Base-by-base conservation (phyloP, 2,888 invertebrate species). In the Stegophylla sp. region DNA sequence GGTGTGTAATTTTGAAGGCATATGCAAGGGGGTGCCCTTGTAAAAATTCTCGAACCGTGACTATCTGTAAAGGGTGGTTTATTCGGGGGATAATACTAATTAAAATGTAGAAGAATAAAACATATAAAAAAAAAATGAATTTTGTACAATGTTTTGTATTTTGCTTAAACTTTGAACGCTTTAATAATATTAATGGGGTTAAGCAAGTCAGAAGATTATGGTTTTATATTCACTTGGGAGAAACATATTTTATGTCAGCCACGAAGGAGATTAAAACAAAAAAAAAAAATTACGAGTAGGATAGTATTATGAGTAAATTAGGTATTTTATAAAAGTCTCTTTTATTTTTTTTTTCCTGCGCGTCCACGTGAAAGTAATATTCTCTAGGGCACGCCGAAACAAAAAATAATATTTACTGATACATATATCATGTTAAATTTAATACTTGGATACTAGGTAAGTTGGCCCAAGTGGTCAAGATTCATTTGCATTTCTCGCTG, bases 1-100 rank as follows among this genome's bases (percentile, higher is more conserved):
- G 61, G 79, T 79, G 48, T 79, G 71, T 79, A 79, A 79, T 79
- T 71, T 79, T 79, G 48, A 34, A 48, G 51, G 51, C 61, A 71
- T 79, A 34, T 71, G 61, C 41, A 41, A 43, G 71, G 48, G 79
- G 48, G 79, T 26, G 71, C 69, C 59, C 77, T 79, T 48, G 51
- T 79, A 63, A 79, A 79, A 79, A 23, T 79, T 67, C 43, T 61
- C 34, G 51, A 9, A 71, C 79, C 79, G 71, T 79, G 61, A 79
- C 79, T 79, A 79, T 79, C 71, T 17, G n/a, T n/a, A 59, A 59
- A 51, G 79, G 79, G 77, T 28, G 61, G 23, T 23, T 59, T 79
- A 71, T 71, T 63, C 23, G 23, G 51, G 51, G 23, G 61, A 63
- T 79, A 79, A 61, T 71, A 71, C 71, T 79, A 79, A 79, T 79